Conservation (phyloP, 2,888 invertebrate species). For the Dorcus parallelipipedus region DNA sequence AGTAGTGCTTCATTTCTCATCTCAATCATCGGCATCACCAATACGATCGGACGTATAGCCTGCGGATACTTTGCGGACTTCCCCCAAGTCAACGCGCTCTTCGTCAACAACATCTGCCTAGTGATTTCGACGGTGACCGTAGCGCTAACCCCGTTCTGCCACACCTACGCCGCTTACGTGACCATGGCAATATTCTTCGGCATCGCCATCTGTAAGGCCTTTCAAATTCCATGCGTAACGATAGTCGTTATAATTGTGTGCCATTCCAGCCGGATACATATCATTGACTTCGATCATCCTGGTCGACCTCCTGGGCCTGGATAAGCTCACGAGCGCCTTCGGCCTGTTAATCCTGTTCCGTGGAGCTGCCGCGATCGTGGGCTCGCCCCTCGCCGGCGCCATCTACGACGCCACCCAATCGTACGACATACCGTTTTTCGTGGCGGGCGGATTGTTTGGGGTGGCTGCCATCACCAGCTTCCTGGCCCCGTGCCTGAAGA, state of each 20-base stretch:
- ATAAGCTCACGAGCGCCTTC: conserved; percentile 95
- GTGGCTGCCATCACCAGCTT: conserved; percentile 82
- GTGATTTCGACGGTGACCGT: conserved; percentile 86
- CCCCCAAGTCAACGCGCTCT: conserved; percentile 84
- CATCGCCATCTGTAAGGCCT: conserved; percentile 79
- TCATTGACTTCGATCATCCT: conserved; percentile 96
- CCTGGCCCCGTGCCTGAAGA: conserved; percentile 70
- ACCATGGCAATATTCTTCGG: conserved; percentile 86
- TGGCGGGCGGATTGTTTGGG: conserved; percentile 87
- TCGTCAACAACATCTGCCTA: conserved; percentile 91
- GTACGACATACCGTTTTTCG: conserved; percentile 87
- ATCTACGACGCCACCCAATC: conserved; percentile 84
- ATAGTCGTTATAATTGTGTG: not conserved
- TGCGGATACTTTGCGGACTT: conserved; percentile 91
- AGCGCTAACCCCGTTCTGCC: conserved; percentile 79
- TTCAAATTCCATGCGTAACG: no score
- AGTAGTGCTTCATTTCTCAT: conserved; percentile 71
- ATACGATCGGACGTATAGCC: conserved; percentile 86
- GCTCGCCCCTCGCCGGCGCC: conserved; percentile 80
- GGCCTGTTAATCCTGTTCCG: conserved; percentile 93
- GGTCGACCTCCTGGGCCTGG: conserved; percentile 92
- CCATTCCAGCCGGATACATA: conserved; percentile 83
- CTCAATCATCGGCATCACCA: conserved; percentile 88
- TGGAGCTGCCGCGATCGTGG: conserved; percentile 89
- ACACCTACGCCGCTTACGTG: conserved; percentile 71